Conservation (phyloP, 2,888 invertebrate species). For the Dynastes maya region DNA sequence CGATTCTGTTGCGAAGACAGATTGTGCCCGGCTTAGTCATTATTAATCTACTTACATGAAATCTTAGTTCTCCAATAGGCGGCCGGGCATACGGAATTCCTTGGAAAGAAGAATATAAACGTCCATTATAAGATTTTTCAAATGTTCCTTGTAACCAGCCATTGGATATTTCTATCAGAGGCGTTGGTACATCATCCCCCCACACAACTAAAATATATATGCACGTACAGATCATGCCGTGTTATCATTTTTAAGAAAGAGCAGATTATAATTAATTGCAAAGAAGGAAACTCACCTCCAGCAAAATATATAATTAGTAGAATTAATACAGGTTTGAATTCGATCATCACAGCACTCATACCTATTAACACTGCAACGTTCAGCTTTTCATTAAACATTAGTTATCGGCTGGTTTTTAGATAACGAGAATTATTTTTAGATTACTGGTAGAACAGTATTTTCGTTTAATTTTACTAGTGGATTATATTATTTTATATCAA, state of each 20-base stretch:
- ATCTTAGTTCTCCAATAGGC: conserved; percentile 48
- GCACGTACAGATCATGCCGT: background rate
- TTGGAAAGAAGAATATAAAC: conserved; percentile 43
- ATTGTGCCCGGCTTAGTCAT: background rate
- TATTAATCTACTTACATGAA: conserved; percentile 35
- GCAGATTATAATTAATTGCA: too few relatives aligned
- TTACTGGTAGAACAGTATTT: too few relatives aligned
- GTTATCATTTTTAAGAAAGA: background rate
- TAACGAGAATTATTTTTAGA: background rate
- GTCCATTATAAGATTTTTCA: conserved; percentile 44
- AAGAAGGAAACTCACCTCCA: background rate
- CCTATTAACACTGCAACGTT: background rate
- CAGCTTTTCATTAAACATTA: background rate
- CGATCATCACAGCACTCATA: background rate
- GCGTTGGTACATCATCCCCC: background rate
- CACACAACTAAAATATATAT: background rate
- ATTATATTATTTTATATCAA: too few relatives aligned
- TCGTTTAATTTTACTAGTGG: too few relatives aligned
- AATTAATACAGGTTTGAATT: background rate
- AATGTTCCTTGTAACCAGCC: conserved; percentile 43
- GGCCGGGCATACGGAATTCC: conserved; percentile 49
- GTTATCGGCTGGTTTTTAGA: background rate
- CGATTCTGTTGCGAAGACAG: too few relatives aligned
- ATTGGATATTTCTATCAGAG: conserved; percentile 40
- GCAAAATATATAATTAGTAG: background rate